phyloP scores from a whole-genome alignment of 2,113 vertebrate species.

The Callospermophilus lateralis region DNA sequence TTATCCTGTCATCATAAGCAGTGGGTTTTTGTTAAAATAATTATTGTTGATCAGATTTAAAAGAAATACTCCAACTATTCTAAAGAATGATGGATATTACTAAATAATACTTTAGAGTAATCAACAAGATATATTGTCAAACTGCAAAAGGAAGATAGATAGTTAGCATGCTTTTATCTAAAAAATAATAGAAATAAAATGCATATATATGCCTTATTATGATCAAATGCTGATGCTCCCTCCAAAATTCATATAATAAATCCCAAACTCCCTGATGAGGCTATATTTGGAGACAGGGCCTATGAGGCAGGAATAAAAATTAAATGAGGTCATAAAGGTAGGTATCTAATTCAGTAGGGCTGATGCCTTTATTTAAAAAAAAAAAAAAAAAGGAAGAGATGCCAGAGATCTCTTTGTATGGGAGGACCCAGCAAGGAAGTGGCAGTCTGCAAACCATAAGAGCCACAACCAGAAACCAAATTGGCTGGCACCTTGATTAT shows the following conservation, averaged over 20 bases:
- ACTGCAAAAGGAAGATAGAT: background rate
- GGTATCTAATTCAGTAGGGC: background rate
- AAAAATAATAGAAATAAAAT: background rate
- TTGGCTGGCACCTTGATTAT: background rate
- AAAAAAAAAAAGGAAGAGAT: background rate
- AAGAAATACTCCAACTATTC: background rate
- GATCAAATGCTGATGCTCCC: background rate
- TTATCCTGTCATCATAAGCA: background rate
- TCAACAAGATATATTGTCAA: background rate
- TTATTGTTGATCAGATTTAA: background rate
- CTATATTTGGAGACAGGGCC: background rate
- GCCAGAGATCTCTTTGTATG: background rate
- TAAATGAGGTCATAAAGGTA: background rate
- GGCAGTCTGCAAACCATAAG: background rate
- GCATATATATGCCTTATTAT: background rate
- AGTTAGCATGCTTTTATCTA: background rate
- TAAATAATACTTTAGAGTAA: slow-evolving; percentile 15
- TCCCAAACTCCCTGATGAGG: background rate
- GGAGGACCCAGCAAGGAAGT: background rate
- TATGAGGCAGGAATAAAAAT: background rate
- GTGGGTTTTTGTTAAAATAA: background rate
- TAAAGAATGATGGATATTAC: background rate
- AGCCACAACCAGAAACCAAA: background rate
- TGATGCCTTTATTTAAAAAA: background rate
- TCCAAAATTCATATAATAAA: background rate